These are phyloP conservation scores for Tetragnatha montana DNA, from an alignment of 2,888 invertebrate genomes.

Conservation along the genomic window DNA sequence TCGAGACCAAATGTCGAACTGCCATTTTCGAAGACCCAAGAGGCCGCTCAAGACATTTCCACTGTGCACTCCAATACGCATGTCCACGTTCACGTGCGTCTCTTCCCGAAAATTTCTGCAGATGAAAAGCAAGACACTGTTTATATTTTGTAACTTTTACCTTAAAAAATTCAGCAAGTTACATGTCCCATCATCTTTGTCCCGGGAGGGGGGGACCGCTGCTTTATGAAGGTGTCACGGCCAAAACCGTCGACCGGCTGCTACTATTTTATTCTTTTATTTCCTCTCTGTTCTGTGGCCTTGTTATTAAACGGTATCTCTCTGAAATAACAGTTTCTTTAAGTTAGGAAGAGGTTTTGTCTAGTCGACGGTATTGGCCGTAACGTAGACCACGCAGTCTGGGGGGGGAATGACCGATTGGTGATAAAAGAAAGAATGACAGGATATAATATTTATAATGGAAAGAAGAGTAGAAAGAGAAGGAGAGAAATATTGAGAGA, in stretches of 20 bases:
- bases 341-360: too few species aligned
- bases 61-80: constrained; percentile 96
- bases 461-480: too few species aligned
- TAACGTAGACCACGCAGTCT: too few species aligned
- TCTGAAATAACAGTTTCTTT: background rate
- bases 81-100: constrained; percentile 89
- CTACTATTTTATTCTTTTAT: too few species aligned
- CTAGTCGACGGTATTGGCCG: too few species aligned
- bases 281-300: background rate
- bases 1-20: constrained; percentile 93
- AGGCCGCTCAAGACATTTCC: constrained; percentile 94
- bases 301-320: background rate
- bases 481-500: too few species aligned
- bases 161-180: background rate
- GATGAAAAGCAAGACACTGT: background rate
- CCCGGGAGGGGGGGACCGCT: background rate
- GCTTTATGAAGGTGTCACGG: too few species aligned
- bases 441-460: too few species aligned
- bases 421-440: too few species aligned
- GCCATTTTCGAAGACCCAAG: constrained; percentile 94
- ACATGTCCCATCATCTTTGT: background rate
- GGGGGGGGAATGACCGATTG: too few species aligned
- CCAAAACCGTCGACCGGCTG: too few species aligned
- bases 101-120: constrained; percentile 80
- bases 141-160: constrained; percentile 68